These are phyloP conservation scores for Eupithecia tripunctaria DNA, from an alignment of 2,888 invertebrate species.

Conservation along the genomic window DNA sequence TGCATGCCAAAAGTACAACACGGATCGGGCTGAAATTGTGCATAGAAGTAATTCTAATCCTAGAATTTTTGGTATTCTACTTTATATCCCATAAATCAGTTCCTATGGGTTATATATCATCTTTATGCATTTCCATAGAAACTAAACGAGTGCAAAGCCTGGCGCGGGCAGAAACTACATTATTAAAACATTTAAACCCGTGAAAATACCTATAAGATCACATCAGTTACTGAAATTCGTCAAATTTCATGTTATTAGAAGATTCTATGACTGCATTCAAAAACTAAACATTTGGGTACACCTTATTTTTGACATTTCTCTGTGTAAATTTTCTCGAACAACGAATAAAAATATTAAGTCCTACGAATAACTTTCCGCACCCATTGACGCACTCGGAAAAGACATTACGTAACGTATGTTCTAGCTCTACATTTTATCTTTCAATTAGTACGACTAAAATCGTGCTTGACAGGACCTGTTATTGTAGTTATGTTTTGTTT, in stretches of 20 bases:
- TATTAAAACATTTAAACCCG: not conserved
- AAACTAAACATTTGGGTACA: not conserved
- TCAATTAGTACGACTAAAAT: not conserved
- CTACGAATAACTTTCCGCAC: not conserved
- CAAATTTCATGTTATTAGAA: too few species aligned
- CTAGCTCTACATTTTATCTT: slow-evolving; percentile 3
- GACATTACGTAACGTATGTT: not conserved
- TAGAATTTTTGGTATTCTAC: too few species aligned
- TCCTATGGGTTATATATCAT: too few species aligned
- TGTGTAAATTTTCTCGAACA: not conserved
- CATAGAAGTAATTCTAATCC: too few species aligned
- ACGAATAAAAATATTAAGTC: not conserved
- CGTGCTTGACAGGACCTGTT: not conserved
- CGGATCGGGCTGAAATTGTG: too few species aligned
- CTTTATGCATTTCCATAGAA: too few species aligned
- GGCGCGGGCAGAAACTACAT: too few species aligned
- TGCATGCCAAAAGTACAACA: too few species aligned
- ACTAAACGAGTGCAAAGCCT: too few species aligned
- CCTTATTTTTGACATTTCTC: not conserved
- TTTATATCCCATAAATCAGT: too few species aligned
- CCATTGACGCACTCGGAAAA: not conserved
- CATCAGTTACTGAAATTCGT: too few species aligned
- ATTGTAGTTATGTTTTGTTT: not conserved
- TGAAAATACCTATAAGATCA: not conserved
- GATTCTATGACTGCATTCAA: not conserved